phyloP scores from a whole-genome alignment of 2,113 vertebrate species.

The Nipponia nippon region DNA sequence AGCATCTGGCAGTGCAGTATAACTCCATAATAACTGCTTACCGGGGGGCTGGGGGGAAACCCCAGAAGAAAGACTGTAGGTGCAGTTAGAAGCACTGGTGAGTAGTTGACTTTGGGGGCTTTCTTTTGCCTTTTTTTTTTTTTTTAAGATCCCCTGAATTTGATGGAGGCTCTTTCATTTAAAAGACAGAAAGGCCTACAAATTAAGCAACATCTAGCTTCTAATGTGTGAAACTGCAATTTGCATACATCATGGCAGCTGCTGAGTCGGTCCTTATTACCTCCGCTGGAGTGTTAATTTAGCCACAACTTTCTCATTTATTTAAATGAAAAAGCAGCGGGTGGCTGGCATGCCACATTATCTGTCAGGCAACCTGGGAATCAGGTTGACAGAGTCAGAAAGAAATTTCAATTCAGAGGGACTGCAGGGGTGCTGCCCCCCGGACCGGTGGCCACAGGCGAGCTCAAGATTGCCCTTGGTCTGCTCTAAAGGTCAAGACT shows the following conservation, averaged over 20 bases:
- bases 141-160: background rate
- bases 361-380: constrained; percentile 44
- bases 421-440: background rate
- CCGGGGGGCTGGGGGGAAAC: background rate
- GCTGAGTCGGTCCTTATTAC: constrained; percentile 53
- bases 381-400: background rate
- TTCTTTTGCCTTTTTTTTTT: background rate
- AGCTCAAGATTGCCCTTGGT: background rate
- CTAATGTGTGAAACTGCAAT: constrained; percentile 66
- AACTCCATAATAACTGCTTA: background rate
- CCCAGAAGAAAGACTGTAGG: background rate
- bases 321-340: constrained; percentile 63
- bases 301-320: constrained; percentile 62
- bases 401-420: constrained; percentile 24
- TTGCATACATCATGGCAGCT: constrained; percentile 58
- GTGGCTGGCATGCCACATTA: constrained; percentile 30
- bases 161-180: background rate
- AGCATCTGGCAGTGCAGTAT: background rate
- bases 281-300: constrained; percentile 61
- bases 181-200: constrained; percentile 11
- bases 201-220: constrained; percentile 49
- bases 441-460: fast-evolving
- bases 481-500: background rate
- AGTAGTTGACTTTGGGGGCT: background rate
- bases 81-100: background rate